phyloP scores from a whole-genome alignment of 2,113 vertebrate genomes.

The Hyperoodon ampullatus region DNA sequence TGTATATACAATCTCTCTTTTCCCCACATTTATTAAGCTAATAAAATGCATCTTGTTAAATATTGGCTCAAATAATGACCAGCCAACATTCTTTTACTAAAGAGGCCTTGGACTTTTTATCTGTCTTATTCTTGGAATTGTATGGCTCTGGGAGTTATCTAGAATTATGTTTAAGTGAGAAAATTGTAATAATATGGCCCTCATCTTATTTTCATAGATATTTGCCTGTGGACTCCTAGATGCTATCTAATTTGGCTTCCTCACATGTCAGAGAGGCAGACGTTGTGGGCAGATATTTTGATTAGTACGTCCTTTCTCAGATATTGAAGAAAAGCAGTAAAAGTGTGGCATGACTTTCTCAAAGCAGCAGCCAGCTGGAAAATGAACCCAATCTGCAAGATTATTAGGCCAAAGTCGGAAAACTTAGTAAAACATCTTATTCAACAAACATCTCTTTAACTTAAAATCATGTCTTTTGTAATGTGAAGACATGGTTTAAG shows the following conservation, averaged over 20 bases:
- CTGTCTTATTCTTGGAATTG: slow-evolving; percentile 14
- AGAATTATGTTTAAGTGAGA: slow-evolving; percentile 32
- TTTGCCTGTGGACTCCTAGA: neutral
- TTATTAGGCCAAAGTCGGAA: neutral
- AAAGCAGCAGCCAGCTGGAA: neutral
- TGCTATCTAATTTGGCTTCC: neutral
- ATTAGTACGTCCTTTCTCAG: slow-evolving; percentile 36
- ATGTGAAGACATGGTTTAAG: neutral
- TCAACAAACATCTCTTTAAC: slow-evolving; percentile 5
- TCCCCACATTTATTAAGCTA: neutral
- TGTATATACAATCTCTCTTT: neutral
- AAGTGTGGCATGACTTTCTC: slow-evolving; percentile 6
- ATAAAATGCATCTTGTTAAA: slow-evolving; percentile 41
- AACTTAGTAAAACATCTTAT: slow-evolving; percentile 29
- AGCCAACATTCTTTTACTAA: neutral
- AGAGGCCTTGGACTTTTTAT: neutral
- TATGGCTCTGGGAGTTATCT: neutral
- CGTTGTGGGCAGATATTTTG: slow-evolving; percentile 51
- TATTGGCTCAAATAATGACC: neutral
- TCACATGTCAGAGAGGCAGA: slow-evolving; percentile 3
- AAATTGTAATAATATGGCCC: neutral
- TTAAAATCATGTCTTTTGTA: neutral
- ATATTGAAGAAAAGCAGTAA: slow-evolving; percentile 46
- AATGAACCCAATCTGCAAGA: slow-evolving; percentile 29
- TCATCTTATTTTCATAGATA: slow-evolving; percentile 41